Conservation (phyloP, 2,888 invertebrate genomes). For the Steinernema scapterisci region DNA sequence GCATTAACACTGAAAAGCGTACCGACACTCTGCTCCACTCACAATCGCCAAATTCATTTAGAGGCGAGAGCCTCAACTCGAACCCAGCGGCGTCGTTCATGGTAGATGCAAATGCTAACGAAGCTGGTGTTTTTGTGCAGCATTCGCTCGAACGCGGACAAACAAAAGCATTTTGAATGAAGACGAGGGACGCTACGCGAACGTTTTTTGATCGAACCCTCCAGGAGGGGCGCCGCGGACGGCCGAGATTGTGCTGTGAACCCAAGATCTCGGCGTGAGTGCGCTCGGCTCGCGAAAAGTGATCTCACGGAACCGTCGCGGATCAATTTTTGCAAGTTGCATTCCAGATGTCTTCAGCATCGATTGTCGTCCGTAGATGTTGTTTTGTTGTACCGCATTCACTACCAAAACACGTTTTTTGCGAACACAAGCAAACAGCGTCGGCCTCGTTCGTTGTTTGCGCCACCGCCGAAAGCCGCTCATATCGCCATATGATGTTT, state of each 20-base stretch:
- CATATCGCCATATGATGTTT: background rate
- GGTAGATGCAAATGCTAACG: background rate
- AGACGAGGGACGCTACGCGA: background rate
- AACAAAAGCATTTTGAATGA: background rate
- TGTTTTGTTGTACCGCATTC: conserved; percentile 28
- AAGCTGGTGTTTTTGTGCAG: background rate
- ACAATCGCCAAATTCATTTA: background rate
- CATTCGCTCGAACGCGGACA: background rate
- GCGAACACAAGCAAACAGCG: background rate
- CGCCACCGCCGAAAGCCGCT: background rate
- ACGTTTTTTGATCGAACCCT: conserved; percentile 6
- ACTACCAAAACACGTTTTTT: conserved; percentile 30
- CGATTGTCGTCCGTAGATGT: conserved; percentile 4
- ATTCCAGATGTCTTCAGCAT: conserved; percentile 20
- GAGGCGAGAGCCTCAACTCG: background rate
- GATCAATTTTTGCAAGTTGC: background rate
- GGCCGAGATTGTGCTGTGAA: background rate
- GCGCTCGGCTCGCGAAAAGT: background rate
- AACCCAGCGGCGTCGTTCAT: background rate
- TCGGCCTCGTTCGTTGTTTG: conserved; percentile 10
- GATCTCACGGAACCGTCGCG: background rate
- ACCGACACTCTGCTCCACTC: background rate
- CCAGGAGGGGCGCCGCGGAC: background rate
- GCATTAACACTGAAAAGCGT: background rate
- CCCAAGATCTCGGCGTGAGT: background rate